Base-by-base conservation (phyloP, 2,797 vertebrate genomes). In the Passerculus sandwichensis region DNA sequence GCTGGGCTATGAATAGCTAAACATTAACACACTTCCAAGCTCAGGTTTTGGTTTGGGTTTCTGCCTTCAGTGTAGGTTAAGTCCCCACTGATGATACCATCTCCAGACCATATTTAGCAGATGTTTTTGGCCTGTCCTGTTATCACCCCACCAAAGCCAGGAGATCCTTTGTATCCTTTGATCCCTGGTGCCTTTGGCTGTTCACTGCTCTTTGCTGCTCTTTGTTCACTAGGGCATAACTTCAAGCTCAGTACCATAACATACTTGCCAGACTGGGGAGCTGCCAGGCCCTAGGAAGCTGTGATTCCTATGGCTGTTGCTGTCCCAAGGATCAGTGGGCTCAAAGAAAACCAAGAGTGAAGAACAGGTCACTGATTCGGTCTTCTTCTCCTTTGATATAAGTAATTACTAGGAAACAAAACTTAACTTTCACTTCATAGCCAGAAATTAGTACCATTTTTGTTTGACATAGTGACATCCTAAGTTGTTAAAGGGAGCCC, bases 361-460 rank as follows among this genome's bases (percentile, higher is more conserved):
- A 74, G 65, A 70, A 62, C 1, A 26, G 77, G 88, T 87, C 86
- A 80, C 75, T 26, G 50, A 23, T 88, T 93, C 1, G 0, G 14
- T 67, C 38, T 2, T 79, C 70, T 5, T 73, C 47, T 90, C 89
- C 78, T 82, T 82, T 93, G 81, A 80, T 89, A 88, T 65, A 73
- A 87, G 85, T 92, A 92, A 93, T 89, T 84, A 64, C 47, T 71
- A 67, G 67, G 69, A 89, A 95, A 32, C 34, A 76, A 71, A 87
- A 65, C 27, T 40, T 76, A 76, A 59, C 81, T 94, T 93, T 88
- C 11, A 1, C 36, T 71, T 94, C 51, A 32, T 79, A 80, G 71
- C n/a, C 53, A 93, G 81, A 89, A 92, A 89, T 86, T 66, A 79
- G 65, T 75, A 84, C 76, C 79, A 84, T 76, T 92, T 93, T 76